Percentiles rank a stretch among this genome's conserved stretches.
Evolutionary conservation across 2,113 vertebrate species (phyloP).

Genomic region (Trematocara marginatum): DNA sequence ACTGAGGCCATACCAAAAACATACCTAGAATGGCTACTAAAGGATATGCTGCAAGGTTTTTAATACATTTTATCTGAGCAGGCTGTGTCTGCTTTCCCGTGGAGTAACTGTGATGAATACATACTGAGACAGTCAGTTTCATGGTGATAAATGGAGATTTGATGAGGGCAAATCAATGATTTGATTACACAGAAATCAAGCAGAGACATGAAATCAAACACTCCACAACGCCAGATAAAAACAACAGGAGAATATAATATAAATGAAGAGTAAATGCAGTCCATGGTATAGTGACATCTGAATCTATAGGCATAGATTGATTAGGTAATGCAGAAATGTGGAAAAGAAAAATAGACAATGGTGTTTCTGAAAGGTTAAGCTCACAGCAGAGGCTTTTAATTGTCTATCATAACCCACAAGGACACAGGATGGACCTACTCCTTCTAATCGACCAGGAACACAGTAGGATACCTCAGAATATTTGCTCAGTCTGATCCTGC

Average conservation of each 20-base stretch:
- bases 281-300: conserved; percentile 1
- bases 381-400: neutral
- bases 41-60: neutral
- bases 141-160: conserved; percentile 51
- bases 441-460: neutral
- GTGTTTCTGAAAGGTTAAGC: conserved; percentile 1
- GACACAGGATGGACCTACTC: neutral
- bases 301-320: conserved; percentile 27
- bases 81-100: neutral
- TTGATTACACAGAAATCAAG: conserved; percentile 54
- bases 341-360: conserved; percentile 18
- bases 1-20: neutral
- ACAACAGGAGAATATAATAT: conserved; percentile 20
- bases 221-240: conserved; percentile 23
- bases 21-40: neutral
- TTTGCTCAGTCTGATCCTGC: neutral
- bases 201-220: conserved; percentile 21
- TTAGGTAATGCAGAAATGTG: conserved; percentile 11
- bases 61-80: neutral
- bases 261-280: conserved; percentile 31
- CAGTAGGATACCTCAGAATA: neutral
- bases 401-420: neutral
- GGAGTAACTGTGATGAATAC: conserved; percentile 7
- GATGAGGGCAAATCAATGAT: conserved; percentile 56
- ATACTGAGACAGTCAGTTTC: conserved; percentile 9